Base-by-base conservation (phyloP, 1,140 invertebrate species). In the Apis laboriosa region DNA sequence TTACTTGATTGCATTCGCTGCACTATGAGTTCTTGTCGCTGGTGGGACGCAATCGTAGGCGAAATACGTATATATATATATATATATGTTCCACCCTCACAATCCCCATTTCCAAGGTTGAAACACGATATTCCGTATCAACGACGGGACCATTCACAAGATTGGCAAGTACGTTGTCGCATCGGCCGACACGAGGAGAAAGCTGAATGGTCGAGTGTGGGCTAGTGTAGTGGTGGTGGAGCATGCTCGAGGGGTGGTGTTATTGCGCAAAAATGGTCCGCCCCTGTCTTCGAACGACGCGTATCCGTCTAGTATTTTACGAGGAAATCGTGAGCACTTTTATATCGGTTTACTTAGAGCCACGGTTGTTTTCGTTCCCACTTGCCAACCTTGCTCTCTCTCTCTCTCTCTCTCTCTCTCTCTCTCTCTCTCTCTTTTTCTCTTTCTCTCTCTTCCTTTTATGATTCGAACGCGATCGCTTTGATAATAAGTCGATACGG, bases 261-360 rank as follows among this genome's bases (percentile, higher is more conserved):
- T 87, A 86, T 86, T 77, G 66, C 21, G 55, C 75, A 74, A 88
- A 86, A 85, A 88, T 67, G 76, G 66, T 43, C 28, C 56, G 60
- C 28, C 15, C 15, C 53, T 19, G 66, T 82, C 68, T 43, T 71
- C 71, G 58, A 77, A 63, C 66, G 68, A 84, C 87, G 81, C 80
- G 84, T 85, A 77, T 63, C 83, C 64, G 67, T 86, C 77, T 86
- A 87, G 88, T 88, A 90, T 91, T 92, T 92, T 92, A 92, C 85
- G 89, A 88, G 77, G 61, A 84, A 83, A 90, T 92, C 91, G 91
- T 92, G 91, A 92, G 86, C 84, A 78, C 85, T 85, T 91, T 90
- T 89, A 89, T 89, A 92, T 91, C 84, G 86, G 85, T 90, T 92
- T 88, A 86, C 87, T 92, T 87, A 86, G 84, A 84, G 85, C 80